Evolutionary conservation across 1,140 invertebrate genomes (phyloP), one percentile per base, ranked within the genome.

Genomic region (Scaptomyza graminum): DNA sequence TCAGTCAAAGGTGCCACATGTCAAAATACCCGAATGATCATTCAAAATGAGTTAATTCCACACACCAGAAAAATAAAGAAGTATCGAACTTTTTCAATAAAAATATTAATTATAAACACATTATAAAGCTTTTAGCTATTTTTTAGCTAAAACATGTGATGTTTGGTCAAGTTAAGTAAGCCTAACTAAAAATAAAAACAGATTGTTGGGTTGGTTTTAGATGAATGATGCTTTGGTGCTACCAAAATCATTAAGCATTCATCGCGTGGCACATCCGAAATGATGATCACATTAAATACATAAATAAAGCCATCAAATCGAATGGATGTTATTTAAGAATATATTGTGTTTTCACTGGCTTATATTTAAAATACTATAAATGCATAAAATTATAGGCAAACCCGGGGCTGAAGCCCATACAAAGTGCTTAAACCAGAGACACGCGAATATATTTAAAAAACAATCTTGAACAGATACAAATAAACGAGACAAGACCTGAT

Each of bases 311-410:
- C 37, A 67, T 77, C 47, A 81, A 87, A 57, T 66, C 55, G 47
- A 67, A 72, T 64, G 16, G 47, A 57, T 37, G 44, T 67, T 60
- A 72, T 87, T 78, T 85, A 65, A 78, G 71, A 76, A 82, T 57
- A 47, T 74, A 75, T 47, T 56, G 74, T 72, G 68, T 71, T 59
- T 61, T 69, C 67, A 11, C 25, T 73, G 72, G 63, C 69, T 79
- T 82, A 75, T 72, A 79, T 76, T 81, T 87, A 76, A 82, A 87
- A 82, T 67, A 34, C 64, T 49, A 83, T 84, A 65, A 84, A 71
- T 57, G 31, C 31, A 31, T 73, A 65, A 73, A 41, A 22, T 22
- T 22, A 22, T 22, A 22, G 18, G 18, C 16, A 2, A 78, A 81
- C 68, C 54, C 68, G 74, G 63, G 55, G 50, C 63, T 61, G 39